Base-by-base conservation (phyloP, 2,797 vertebrate species). In the Morus bassanus region DNA sequence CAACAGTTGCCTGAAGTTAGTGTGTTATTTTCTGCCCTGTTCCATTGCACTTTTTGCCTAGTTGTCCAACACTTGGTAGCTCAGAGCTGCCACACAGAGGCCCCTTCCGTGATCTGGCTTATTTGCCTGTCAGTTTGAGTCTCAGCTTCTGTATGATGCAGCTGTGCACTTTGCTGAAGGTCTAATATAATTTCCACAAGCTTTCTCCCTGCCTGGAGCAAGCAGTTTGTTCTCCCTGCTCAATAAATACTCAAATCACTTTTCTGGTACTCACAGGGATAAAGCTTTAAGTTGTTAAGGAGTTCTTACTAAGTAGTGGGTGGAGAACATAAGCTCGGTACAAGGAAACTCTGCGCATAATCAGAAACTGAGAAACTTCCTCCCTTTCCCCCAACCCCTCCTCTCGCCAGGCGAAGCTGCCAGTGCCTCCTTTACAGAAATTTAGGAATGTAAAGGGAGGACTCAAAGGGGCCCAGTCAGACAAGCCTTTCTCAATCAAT, bases 401-500 rank as follows among this genome's bases (percentile, higher is more conserved):
- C 98, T 98, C 97, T 98, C 97, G 96, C 98, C 96, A 97, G 98
- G 98, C 98, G 50, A 96, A 98, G 98, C 98, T 97, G 96, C 98
- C 88, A 93, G 96, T 93, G 98, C 98, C 98, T 98, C 98, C 98
- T 98, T 98, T 98, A 98, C 98, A 98, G 97, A 98, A 97, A 98
- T 98, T 98, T 98, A 98, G 99, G 99, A 99, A 99, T 99, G 99
- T 98, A 98, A 99, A 98, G 98, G 98, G 98, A 98, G 98, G 98
- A 98, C 98, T 98, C 98, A 98, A 97, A 98, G 99, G 98, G 99
- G 99, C 99, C 99, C 99, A 97, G 98, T 98, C 98, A 99, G 98
- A 99, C 98, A 98, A 98, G 98, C 98, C 98, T 98, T 98, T 99
- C 98, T 98, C 98, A 99, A 99, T 99, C 99, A 99, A 98, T 99